These are phyloP conservation scores for Neria commutata DNA, from an alignment of 2,888 invertebrate genomes.

Conservation along the genomic window DNA sequence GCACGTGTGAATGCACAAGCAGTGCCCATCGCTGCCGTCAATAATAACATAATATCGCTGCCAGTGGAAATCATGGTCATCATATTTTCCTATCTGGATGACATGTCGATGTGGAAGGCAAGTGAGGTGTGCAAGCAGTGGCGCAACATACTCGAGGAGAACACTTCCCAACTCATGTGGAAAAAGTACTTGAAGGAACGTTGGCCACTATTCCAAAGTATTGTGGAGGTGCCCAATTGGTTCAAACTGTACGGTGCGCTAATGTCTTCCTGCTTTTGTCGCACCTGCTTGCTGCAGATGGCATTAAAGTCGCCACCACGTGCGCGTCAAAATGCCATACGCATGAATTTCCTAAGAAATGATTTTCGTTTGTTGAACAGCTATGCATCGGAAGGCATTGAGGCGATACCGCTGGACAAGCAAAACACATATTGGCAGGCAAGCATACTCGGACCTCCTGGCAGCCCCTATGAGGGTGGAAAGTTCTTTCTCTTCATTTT, in stretches of 20 bases:
- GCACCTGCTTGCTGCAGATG: conserved; percentile 86
- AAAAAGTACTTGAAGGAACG: conserved; percentile 74
- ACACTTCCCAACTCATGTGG: conserved; percentile 82
- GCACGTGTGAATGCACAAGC: conserved; percentile 47
- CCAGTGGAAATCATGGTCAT: conserved; percentile 75
- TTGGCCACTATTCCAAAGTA: conserved; percentile 87
- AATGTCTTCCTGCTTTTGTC: conserved; percentile 83
- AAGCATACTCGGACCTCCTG: conserved; percentile 86
- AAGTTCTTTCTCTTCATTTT: conserved; percentile 89
- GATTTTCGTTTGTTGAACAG: conserved; percentile 67
- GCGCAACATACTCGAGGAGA: conserved; percentile 79
- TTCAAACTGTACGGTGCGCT: conserved; percentile 74
- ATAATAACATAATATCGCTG: conserved; percentile 46
- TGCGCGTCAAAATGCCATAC: conserved; percentile 81
- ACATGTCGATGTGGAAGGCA: conserved; percentile 88
- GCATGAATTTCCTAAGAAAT: conserved; percentile 77
- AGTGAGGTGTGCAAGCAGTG: conserved; percentile 87
- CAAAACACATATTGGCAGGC: conserved; percentile 85
- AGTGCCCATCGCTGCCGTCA: conserved; percentile 29
- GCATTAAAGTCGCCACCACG: conserved; percentile 71
- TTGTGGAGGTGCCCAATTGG: conserved; percentile 77
- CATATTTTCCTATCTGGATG: conserved; percentile 89
- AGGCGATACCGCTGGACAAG: conserved; percentile 60
- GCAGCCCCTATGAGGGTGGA: conserved; percentile 94
- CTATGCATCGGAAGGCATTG: conserved; percentile 61